Conservation (phyloP, 37 sponge, comb jelly and placozoan species). For the Agelas oroides region DNA sequence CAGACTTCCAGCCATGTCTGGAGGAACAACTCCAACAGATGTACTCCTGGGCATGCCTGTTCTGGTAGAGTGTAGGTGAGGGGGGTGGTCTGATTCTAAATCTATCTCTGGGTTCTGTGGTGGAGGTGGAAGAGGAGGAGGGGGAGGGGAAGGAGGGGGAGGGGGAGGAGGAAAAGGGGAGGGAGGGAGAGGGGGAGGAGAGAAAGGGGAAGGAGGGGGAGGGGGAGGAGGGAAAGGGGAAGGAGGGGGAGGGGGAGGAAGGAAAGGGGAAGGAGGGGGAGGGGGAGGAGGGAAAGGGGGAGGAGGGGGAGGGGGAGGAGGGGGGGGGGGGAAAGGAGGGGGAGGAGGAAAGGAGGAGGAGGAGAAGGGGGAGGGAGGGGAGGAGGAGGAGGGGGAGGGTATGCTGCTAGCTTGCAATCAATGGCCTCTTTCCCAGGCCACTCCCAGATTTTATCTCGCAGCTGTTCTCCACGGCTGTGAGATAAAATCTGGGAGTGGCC, state of each 20-base stretch:
- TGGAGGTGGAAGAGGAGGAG: no score
- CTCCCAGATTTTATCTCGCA: no score
- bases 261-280: conserved; percentile 2
- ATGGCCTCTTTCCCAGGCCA: no score
- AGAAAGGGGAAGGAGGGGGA: background rate
- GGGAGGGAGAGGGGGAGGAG: background rate
- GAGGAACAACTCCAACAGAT: conserved; percentile 7
- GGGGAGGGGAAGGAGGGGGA: no score
- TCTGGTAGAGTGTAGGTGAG: no score
- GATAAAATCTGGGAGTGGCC: no score
- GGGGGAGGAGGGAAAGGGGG: background rate
- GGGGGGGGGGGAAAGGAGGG: background rate
- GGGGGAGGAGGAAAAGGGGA: no score
- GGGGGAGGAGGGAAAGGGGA: background rate
- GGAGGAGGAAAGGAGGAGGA: background rate
- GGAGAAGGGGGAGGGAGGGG: background rate
- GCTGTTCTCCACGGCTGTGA: background rate
- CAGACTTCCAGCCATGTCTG: background rate
- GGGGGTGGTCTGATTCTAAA: no score
- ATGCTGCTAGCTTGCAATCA: no score
- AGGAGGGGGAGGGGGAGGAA: background rate
- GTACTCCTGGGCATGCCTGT: no score
- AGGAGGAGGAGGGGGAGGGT: conserved; percentile 1
- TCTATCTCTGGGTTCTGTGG: no score
- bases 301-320: conserved; percentile 3